phyloP scores from a whole-genome alignment of 2,888 invertebrate genomes.

The Acleris cristana region DNA sequence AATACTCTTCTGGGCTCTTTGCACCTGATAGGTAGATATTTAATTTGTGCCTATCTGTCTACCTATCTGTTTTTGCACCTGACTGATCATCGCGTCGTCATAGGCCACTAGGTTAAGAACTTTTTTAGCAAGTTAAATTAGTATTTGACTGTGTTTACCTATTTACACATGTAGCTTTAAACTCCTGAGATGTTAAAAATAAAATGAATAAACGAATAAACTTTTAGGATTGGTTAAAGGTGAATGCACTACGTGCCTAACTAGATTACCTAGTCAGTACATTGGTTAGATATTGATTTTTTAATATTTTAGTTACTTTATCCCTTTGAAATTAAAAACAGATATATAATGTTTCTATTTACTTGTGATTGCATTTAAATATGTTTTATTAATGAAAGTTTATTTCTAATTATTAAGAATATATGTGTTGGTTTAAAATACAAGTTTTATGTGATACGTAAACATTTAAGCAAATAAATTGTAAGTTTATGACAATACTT shows the following conservation, averaged over 20 bases:
- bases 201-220: background rate
- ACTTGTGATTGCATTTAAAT: too few relatives aligned
- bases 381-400: too few relatives aligned
- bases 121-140: constrained; percentile 7
- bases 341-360: too few relatives aligned
- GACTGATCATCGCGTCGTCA: constrained; percentile 1
- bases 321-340: too few relatives aligned
- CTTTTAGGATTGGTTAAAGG: constrained; percentile 1
- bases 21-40: too few relatives aligned
- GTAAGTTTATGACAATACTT: too few relatives aligned
- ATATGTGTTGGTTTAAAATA: too few relatives aligned
- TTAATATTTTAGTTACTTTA: background rate
- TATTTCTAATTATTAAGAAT: too few relatives aligned
- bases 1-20: too few relatives aligned
- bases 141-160: constrained; percentile 17
- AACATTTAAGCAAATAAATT: too few relatives aligned
- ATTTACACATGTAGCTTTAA: constrained; percentile 16
- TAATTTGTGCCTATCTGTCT: too few relatives aligned
- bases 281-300: background rate
- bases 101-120: constrained; percentile 12
- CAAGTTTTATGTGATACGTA: too few relatives aligned
- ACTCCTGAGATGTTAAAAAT: constrained; percentile 9
- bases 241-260: constrained; percentile 18
- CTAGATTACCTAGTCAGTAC: background rate
- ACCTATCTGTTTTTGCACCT: background rate